Conservation (phyloP, 92 coral and sea anemone genomes). For the Phenganax marumi region DNA sequence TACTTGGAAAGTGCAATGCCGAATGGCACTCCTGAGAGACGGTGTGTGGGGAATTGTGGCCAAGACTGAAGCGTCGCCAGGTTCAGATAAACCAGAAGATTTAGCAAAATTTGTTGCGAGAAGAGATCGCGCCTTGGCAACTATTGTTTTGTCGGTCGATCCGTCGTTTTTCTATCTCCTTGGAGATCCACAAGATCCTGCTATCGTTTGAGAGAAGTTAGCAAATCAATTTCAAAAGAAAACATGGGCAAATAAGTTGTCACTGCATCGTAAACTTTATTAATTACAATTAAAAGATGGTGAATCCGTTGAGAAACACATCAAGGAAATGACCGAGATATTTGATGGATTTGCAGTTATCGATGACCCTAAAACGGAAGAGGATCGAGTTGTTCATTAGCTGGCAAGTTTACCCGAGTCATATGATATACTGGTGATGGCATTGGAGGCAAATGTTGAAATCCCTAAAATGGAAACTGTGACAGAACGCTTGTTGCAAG, state of each 20-base stretch:
- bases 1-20: slow-evolving; percentile 28
- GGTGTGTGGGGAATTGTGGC: slow-evolving; percentile 6
- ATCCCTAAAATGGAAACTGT: slow-evolving; percentile 56
- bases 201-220: slow-evolving; percentile 46
- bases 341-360: slow-evolving; percentile 46
- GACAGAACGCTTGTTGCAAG: slow-evolving; percentile 1
- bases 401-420: slow-evolving; percentile 62
- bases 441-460: slow-evolving; percentile 35
- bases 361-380: slow-evolving; percentile 54
- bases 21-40: slow-evolving; percentile 15
- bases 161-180: slow-evolving; percentile 43
- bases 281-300: slow-evolving; percentile 42
- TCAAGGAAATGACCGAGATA: slow-evolving; percentile 58
- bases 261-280: slow-evolving; percentile 50
- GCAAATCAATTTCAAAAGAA: slow-evolving; percentile 56
- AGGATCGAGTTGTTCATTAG: slow-evolving; percentile 40
- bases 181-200: slow-evolving; percentile 47
- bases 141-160: slow-evolving; percentile 57
- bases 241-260: slow-evolving; percentile 56
- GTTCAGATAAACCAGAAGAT: not conserved
- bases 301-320: slow-evolving; percentile 50
- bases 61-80: not conserved
- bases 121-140: slow-evolving; percentile 56
- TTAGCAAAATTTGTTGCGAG: slow-evolving; percentile 43
- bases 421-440: slow-evolving; percentile 67